These are phyloP conservation scores for Scartelaos histophorus DNA, from an alignment of 2,113 vertebrate species.

Conservation along the genomic window DNA sequence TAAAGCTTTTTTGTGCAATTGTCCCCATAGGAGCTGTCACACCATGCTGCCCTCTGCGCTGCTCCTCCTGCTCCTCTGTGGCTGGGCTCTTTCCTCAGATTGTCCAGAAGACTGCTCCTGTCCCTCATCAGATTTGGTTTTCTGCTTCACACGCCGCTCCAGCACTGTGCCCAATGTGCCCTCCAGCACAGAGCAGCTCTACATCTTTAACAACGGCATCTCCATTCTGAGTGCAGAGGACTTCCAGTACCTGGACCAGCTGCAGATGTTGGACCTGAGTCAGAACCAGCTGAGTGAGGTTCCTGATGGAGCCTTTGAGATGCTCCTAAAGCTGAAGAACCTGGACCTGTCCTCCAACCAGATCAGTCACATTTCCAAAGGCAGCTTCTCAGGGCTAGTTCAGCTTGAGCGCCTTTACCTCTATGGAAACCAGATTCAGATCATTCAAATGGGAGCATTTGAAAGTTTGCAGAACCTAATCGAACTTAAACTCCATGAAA, in stretches of 20 bases:
- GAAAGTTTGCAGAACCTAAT: constrained; percentile 81
- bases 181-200: constrained; percentile 75
- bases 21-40: constrained; percentile 44
- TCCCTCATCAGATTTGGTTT: constrained; percentile 7
- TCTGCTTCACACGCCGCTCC: constrained; percentile 65
- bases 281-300: constrained; percentile 86
- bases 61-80: constrained; percentile 55
- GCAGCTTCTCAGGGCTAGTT: constrained; percentile 85
- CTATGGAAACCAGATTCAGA: constrained; percentile 83
- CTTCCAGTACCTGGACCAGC: constrained; percentile 75
- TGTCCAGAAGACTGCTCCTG: constrained; percentile 74
- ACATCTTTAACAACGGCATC: constrained; percentile 86
- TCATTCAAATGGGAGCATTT: constrained; percentile 84
- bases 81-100: constrained; percentile 42
- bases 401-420: constrained; percentile 90
- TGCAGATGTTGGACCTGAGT: constrained; percentile 86
- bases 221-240: constrained; percentile 73
- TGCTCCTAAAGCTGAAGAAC: constrained; percentile 82
- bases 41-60: constrained; percentile 57
- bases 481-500: constrained; percentile 89
- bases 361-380: constrained; percentile 84
- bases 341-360: constrained; percentile 87
- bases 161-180: constrained; percentile 80
- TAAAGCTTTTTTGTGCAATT: background rate
- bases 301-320: constrained; percentile 82